phyloP scores from a whole-genome alignment of 2,888 invertebrate species.

The Nephrocerus scutellatus region DNA sequence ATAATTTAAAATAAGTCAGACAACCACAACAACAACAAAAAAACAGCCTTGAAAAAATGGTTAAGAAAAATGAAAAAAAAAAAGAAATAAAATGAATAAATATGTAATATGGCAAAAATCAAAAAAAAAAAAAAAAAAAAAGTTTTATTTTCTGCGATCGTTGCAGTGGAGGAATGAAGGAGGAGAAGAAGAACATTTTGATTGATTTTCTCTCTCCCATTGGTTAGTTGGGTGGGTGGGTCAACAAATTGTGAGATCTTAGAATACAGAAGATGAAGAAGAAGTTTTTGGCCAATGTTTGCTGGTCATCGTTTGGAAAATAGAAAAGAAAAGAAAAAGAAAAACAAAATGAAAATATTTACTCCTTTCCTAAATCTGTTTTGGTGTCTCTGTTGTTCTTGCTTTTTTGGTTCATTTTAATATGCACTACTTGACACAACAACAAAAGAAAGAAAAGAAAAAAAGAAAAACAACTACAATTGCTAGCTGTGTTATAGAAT shows the following conservation, averaged over 20 bases:
- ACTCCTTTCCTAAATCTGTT: constrained; percentile 47
- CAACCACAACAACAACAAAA: too few species aligned
- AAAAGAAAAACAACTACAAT: constrained; percentile 12
- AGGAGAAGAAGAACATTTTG: too few species aligned
- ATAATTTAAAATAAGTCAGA: too few species aligned
- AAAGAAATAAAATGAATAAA: too few species aligned
- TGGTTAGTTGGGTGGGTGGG: not conserved
- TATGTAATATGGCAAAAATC: too few species aligned
- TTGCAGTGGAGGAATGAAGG: too few species aligned
- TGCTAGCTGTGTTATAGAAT: too few species aligned
- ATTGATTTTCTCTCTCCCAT: constrained; percentile 19
- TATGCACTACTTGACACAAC: not conserved
- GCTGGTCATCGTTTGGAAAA: constrained; percentile 34
- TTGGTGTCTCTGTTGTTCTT: constrained; percentile 39
- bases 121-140: too few species aligned
- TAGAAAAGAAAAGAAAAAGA: constrained; percentile 15
- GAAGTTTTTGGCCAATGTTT: too few species aligned
- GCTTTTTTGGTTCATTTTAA: constrained; percentile 4
- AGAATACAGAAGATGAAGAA: constrained; percentile 9
- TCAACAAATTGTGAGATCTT: constrained; percentile 31
- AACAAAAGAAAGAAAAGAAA: constrained; percentile 7
- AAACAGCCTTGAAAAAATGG: too few species aligned
- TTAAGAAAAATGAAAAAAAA: too few species aligned
- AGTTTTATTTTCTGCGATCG: too few species aligned
- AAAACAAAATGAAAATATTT: constrained; percentile 12